Percentiles rank a stretch among this genome's conserved stretches.
Conservation (phyloP, 2,888 invertebrate species). For the Tenthredo livida region DNA sequence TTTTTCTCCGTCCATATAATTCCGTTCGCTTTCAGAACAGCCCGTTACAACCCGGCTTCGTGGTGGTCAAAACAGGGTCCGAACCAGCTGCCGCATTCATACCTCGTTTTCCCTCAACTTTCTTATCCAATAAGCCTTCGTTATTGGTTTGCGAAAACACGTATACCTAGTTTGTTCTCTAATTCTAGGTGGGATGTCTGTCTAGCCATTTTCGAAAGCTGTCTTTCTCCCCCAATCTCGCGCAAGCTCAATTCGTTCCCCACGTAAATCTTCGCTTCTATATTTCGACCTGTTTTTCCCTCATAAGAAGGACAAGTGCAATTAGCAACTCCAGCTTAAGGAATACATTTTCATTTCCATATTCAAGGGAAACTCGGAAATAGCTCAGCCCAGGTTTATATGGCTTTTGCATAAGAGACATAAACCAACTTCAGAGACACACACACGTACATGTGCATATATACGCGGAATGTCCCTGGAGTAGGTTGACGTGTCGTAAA, state of each 20-base stretch:
- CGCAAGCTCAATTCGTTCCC: neutral
- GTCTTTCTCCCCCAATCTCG: neutral
- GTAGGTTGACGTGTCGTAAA: slow-evolving; percentile 25
- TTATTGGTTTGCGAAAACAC: slow-evolving; percentile 2
- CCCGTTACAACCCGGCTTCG: neutral
- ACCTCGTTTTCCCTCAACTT: slow-evolving; percentile 4
- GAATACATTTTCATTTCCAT: neutral
- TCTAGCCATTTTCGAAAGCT: neutral
- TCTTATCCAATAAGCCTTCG: slow-evolving; percentile 26
- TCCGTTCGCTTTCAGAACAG: neutral
- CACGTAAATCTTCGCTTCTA: no score
- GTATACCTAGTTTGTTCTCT: slow-evolving; percentile 13
- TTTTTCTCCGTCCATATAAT: neutral
- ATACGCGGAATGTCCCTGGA: neutral
- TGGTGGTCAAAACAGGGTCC: slow-evolving; percentile 15
- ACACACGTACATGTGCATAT: neutral
- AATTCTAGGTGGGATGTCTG: neutral
- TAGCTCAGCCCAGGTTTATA: neutral
- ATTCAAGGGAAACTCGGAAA: neutral
- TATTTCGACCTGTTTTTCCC: neutral
- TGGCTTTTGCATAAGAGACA: slow-evolving; percentile 22
- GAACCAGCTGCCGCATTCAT: slow-evolving; percentile 17
- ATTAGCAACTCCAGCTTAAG: neutral
- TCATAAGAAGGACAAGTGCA: neutral
- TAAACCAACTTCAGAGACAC: slow-evolving; percentile 1